These are phyloP conservation scores for Drosophila niveifrons DNA, from an alignment of 2,888 invertebrate species.

Conservation along the genomic window DNA sequence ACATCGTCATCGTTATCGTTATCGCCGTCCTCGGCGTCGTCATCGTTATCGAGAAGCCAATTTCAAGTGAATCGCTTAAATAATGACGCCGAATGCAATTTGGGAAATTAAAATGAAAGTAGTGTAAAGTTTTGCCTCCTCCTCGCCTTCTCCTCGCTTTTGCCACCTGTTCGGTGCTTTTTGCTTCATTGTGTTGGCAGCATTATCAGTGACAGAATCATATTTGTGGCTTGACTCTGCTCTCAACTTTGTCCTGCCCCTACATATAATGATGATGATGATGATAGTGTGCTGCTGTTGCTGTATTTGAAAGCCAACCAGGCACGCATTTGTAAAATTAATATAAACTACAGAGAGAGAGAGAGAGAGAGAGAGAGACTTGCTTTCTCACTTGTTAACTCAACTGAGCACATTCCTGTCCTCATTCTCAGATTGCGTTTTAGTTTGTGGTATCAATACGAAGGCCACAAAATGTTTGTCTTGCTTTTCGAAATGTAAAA, in stretches of 20 bases:
- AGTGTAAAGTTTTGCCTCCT: slow-evolving; percentile 38
- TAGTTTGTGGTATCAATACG: slow-evolving; percentile 11
- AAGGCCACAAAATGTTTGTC: slow-evolving; percentile 14
- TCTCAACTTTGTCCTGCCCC: slow-evolving; percentile 50
- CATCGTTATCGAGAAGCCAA: slow-evolving; percentile 44
- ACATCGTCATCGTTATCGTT: not conserved
- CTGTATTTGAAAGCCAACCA: slow-evolving; percentile 28
- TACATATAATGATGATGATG: slow-evolving; percentile 29
- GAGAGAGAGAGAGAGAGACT: not conserved
- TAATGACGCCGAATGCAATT: slow-evolving; percentile 66
- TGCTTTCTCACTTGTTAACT: slow-evolving; percentile 6
- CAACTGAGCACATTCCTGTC: slow-evolving; percentile 10
- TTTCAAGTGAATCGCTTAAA: slow-evolving; percentile 56
- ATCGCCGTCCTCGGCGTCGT: slow-evolving; percentile 14
- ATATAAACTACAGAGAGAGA: slow-evolving; percentile 24
- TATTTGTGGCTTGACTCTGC: slow-evolving; percentile 54
- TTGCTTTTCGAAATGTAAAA: not conserved
- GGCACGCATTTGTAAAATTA: slow-evolving; percentile 59
- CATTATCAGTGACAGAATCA: slow-evolving; percentile 57
- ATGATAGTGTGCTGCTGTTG: slow-evolving; percentile 21
- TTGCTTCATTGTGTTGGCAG: slow-evolving; percentile 32
- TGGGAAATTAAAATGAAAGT: slow-evolving; percentile 72
- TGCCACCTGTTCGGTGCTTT: not conserved
- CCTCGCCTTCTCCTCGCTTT: not conserved
- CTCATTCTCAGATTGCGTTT: not conserved